phyloP scores from a whole-genome alignment of 2,888 invertebrate genomes.

The Epistrophe eligans region DNA sequence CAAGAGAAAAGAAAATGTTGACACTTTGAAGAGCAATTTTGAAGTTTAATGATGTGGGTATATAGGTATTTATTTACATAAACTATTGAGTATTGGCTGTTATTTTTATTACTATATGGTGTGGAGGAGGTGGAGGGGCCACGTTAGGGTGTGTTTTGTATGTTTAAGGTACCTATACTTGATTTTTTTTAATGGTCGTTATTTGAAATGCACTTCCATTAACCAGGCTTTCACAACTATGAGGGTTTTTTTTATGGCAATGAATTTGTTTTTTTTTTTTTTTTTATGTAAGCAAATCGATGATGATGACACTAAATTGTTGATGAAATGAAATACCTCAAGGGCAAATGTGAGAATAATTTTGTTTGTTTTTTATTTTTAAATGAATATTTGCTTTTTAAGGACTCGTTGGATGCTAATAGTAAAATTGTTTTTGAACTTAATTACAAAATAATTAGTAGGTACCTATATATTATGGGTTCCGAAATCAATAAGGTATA shows the following conservation, averaged over 20 bases:
- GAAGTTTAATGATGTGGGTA: constrained; percentile 36
- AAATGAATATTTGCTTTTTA: constrained; percentile 5
- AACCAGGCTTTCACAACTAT: constrained; percentile 38
- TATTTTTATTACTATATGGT: neutral
- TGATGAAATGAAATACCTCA: constrained; percentile 24
- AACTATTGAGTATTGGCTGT: neutral
- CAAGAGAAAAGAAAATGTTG: constrained; percentile 39
- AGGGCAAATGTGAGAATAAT: neutral
- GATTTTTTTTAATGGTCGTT: constrained; percentile 13
- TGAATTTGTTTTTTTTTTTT: constrained; percentile 30
- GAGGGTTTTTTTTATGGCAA: constrained; percentile 31
- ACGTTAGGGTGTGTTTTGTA: constrained; percentile 39
- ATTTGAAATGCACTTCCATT: constrained; percentile 61
- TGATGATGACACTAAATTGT: constrained; percentile 47
- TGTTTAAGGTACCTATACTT: constrained; percentile 26
- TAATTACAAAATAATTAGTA: too few species aligned
- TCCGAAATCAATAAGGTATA: too few species aligned
- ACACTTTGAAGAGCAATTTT: constrained; percentile 50
- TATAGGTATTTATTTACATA: neutral
- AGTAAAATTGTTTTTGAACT: neutral
- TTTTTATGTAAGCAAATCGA: constrained; percentile 30
- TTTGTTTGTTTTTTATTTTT: neutral
- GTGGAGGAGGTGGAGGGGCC: constrained; percentile 2
- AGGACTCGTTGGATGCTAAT: neutral
- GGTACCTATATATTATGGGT: too few species aligned